phyloP scores from a whole-genome alignment of 2,113 vertebrate species.

The Probosciger aterrimus region DNA sequence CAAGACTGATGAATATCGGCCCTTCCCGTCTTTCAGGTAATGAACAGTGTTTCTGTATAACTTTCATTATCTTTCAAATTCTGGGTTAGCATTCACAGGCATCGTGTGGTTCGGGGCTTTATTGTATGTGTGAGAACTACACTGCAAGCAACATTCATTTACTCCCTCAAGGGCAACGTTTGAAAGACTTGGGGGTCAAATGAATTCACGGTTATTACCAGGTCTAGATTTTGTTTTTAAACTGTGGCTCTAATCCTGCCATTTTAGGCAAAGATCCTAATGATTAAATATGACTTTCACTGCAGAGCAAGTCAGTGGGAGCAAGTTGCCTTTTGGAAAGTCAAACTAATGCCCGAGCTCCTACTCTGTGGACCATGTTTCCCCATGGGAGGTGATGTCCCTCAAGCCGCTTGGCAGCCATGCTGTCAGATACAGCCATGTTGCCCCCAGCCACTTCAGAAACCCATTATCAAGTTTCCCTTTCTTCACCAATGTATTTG shows the following conservation, averaged over 20 bases:
- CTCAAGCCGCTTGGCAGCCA: background rate
- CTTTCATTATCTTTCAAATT: constrained; percentile 63
- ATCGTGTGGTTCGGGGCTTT: background rate
- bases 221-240: background rate
- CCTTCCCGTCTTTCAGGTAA: constrained; percentile 58
- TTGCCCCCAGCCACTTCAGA: background rate
- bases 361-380: background rate
- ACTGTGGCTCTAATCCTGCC: background rate
- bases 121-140: constrained; percentile 57
- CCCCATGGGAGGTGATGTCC: background rate
- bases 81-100: constrained; percentile 44
- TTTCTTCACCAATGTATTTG: background rate
- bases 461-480: background rate
- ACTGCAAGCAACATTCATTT: constrained; percentile 44
- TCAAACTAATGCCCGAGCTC: background rate
- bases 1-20: constrained; percentile 37
- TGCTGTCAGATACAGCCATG: rapidly evolving
- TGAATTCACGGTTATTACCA: constrained; percentile 26
- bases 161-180: background rate
- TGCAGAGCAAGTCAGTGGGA: background rate
- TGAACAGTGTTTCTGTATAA: constrained; percentile 53
- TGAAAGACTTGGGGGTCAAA: constrained; percentile 52
- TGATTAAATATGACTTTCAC: background rate
- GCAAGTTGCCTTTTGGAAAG: background rate
- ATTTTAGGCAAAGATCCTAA: constrained; percentile 3